These are phyloP conservation scores for Hypolimnas misippus DNA, from an alignment of 2,888 invertebrate genomes.

Conservation along the genomic window DNA sequence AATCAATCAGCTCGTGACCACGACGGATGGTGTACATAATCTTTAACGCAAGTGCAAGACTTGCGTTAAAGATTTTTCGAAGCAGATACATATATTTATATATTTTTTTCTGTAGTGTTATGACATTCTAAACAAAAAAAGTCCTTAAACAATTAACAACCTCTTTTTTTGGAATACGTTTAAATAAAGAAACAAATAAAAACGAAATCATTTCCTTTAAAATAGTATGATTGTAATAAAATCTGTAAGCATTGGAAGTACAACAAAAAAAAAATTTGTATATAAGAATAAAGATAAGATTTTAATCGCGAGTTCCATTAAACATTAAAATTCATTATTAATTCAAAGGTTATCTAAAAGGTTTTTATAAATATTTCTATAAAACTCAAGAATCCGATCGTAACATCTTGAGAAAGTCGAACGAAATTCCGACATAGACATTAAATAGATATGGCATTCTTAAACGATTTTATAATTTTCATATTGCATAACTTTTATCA, in stretches of 20 bases:
- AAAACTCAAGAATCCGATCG: constrained; percentile 41
- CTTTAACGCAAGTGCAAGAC: too few relatives aligned
- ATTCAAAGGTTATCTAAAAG: constrained; percentile 15
- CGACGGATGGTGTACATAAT: too few relatives aligned
- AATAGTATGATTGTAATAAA: too few relatives aligned
- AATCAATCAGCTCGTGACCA: too few relatives aligned
- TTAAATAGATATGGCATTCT: constrained; percentile 63
- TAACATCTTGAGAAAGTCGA: constrained; percentile 53
- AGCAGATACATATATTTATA: too few relatives aligned
- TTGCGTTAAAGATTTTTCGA: too few relatives aligned
- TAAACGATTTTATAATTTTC: constrained; percentile 26
- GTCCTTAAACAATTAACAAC: too few relatives aligned
- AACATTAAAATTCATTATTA: constrained; percentile 9
- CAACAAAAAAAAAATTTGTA: neutral
- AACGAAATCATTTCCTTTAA: too few relatives aligned
- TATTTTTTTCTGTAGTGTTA: too few relatives aligned
- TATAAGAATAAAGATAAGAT: neutral
- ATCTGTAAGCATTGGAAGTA: neutral
- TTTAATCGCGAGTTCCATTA: neutral
- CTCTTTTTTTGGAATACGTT: too few relatives aligned
- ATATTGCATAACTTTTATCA: constrained; percentile 12
- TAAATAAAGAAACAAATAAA: too few relatives aligned
- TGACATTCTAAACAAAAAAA: too few relatives aligned
- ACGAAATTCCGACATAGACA: constrained; percentile 60
- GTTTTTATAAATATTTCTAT: constrained; percentile 17